Percentiles rank a stretch among this genome's conserved stretches.
Evolutionary conservation across 2,888 invertebrate genomes (phyloP).

Genomic region (Antheraea assamensis): DNA sequence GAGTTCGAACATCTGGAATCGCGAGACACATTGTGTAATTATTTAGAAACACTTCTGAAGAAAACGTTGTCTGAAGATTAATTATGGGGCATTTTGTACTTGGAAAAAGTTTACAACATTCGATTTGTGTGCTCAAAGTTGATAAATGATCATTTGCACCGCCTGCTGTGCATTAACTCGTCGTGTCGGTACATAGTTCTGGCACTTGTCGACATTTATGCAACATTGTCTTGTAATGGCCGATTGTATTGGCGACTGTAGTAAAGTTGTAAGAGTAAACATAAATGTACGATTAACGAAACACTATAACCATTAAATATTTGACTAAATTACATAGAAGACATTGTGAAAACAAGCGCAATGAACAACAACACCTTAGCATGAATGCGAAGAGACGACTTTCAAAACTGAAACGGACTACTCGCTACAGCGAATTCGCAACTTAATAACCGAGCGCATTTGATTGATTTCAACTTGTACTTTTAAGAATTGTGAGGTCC

Average conservation of each 20-base stretch:
- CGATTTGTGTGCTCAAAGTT: not conserved
- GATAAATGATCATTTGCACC: not conserved
- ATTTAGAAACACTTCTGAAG: not conserved
- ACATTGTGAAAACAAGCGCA: conserved; percentile 29
- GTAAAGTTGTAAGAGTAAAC: not conserved
- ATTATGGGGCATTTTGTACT: not conserved
- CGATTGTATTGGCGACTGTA: conserved; percentile 7
- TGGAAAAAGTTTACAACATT: not conserved
- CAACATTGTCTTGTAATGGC: conserved; percentile 6
- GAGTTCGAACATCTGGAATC: not conserved
- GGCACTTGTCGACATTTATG: not conserved
- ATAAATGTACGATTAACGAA: conserved; percentile 5
- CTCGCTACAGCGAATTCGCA: not conserved
- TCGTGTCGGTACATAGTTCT: not conserved
- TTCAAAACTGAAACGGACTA: conserved; percentile 30
- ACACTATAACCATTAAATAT: not conserved
- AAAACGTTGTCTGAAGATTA: not conserved
- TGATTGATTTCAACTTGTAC: conserved; percentile 23
- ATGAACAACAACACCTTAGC: conserved; percentile 28
- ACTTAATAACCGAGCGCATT: conserved; percentile 15
- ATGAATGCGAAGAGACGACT: conserved; percentile 27
- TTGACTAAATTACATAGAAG: conserved; percentile 20
- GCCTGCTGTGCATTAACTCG: not conserved
- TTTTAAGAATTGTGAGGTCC: conserved; percentile 8
- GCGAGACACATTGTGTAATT: not conserved